A percentile compares a stretch with the other conserved stretches of the same genome.
These are phyloP conservation scores for Coenobita brevimanus DNA, from an alignment of 1,140 invertebrate genomes.

Conservation along the genomic window DNA sequence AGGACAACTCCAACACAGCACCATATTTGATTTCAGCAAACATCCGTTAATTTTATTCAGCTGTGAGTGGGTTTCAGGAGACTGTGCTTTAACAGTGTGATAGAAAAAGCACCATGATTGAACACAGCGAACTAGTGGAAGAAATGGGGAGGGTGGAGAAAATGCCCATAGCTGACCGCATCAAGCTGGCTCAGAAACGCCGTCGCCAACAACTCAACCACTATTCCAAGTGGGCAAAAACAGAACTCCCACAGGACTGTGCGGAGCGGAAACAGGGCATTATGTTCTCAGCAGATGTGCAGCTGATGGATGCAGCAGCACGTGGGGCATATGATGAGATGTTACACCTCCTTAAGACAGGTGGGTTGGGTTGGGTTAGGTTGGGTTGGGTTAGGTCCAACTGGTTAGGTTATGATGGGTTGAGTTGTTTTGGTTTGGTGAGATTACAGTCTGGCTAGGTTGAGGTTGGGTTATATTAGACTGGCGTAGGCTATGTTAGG, in stretches of 20 bases:
- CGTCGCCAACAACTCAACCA: constrained; percentile 33
- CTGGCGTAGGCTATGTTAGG: too few species aligned
- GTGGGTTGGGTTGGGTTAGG: constrained; percentile 32
- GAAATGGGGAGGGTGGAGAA: constrained; percentile 56
- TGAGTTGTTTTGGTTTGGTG: too few species aligned
- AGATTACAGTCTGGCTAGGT: too few species aligned
- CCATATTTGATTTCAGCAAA: too few species aligned
- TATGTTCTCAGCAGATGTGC: constrained; percentile 41
- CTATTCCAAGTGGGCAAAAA: constrained; percentile 38
- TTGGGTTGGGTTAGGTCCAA: too few species aligned
- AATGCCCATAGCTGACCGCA: constrained; percentile 27
- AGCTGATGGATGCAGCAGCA: constrained; percentile 59
- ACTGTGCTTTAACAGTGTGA: too few species aligned
- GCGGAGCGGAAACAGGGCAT: constrained; percentile 9
- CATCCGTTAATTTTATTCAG: too few species aligned
- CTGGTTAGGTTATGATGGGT: too few species aligned
- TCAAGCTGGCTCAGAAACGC: constrained; percentile 43
- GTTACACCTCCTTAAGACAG: constrained; percentile 41
- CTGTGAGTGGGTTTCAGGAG: too few species aligned
- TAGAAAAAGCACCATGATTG: background rate
- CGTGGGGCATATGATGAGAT: constrained; percentile 53
- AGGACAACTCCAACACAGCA: too few species aligned
- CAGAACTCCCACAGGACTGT: background rate
- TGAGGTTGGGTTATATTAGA: too few species aligned
- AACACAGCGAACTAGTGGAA: constrained; percentile 46